Evolutionary conservation across 2,888 invertebrate genomes (phyloP).

Genomic region (Chaitophorus viminalis): DNA sequence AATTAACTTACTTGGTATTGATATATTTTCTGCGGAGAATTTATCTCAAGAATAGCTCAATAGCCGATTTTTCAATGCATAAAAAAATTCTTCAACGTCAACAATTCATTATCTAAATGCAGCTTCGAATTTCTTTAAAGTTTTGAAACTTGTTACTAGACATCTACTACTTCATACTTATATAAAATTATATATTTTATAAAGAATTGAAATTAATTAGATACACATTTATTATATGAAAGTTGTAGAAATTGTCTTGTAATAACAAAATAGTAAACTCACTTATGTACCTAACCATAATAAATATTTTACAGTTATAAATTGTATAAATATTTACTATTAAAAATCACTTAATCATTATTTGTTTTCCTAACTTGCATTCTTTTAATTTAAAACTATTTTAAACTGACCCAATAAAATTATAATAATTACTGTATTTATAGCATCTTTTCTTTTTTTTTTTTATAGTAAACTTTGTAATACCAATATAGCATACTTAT

Average conservation of each 20-base stretch:
- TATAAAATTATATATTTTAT: too few relatives aligned
- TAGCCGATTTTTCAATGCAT: too few relatives aligned
- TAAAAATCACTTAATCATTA: background rate
- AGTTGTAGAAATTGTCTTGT: background rate
- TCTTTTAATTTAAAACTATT: background rate
- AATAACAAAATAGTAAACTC: background rate
- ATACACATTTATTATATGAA: background rate
- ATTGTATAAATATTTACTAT: background rate
- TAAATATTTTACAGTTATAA: background rate
- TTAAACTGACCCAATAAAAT: background rate
- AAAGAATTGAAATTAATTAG: too few relatives aligned
- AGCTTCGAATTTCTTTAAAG: too few relatives aligned
- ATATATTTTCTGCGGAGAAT: background rate
- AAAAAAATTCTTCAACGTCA: too few relatives aligned
- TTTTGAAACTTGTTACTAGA: too few relatives aligned
- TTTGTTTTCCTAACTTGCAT: background rate
- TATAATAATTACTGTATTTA: background rate
- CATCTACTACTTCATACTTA: too few relatives aligned
- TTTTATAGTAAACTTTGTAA: too few relatives aligned
- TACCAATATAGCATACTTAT: too few relatives aligned
- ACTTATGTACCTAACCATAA: background rate
- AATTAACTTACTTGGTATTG: constrained; percentile 13
- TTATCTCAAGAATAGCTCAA: too few relatives aligned
- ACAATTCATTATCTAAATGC: too few relatives aligned
- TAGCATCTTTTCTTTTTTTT: too few relatives aligned